Percentiles rank a stretch among this genome's conserved stretches.
Conservation (phyloP, 2,113 vertebrate genomes). For the Alces alces region DNA sequence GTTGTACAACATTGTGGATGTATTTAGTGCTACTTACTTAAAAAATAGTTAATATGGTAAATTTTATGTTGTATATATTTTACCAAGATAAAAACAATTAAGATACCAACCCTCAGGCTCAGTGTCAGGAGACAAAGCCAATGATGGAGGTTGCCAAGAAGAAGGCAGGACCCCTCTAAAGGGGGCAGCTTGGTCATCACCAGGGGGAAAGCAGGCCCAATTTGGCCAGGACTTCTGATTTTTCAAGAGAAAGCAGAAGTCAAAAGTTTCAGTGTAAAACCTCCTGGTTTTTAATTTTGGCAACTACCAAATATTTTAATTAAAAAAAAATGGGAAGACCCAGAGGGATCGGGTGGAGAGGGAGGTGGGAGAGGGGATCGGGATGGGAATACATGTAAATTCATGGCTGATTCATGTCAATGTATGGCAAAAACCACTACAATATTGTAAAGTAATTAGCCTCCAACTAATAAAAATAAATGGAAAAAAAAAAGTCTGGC, state of each 20-base stretch:
- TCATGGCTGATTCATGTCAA: no score
- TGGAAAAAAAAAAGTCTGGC: not conserved
- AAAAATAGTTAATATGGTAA: not conserved
- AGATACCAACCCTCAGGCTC: not conserved
- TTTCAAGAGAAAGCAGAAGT: conserved; percentile 17
- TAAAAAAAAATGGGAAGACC: not conserved
- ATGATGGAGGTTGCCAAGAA: not conserved
- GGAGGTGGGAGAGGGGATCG: no score
- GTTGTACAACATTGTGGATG: not conserved
- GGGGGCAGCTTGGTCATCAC: not conserved
- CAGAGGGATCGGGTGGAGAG: no score
- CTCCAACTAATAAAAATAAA: no score
- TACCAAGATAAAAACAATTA: not conserved
- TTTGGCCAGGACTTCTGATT: not conserved
- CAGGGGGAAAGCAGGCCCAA: not conserved
- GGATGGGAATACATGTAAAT: no score
- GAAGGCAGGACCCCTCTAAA: not conserved
- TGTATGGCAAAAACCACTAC: no score
- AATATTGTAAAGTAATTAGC: no score
- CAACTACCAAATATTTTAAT: not conserved
- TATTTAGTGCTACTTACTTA: conserved; percentile 9
- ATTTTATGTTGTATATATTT: not conserved
- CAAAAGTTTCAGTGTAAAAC: not conserved
- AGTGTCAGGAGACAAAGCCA: not conserved
- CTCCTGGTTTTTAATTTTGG: not conserved